Evolutionary conservation across 2,113 vertebrate species (phyloP).

Genomic region (Serinus canaria): DNA sequence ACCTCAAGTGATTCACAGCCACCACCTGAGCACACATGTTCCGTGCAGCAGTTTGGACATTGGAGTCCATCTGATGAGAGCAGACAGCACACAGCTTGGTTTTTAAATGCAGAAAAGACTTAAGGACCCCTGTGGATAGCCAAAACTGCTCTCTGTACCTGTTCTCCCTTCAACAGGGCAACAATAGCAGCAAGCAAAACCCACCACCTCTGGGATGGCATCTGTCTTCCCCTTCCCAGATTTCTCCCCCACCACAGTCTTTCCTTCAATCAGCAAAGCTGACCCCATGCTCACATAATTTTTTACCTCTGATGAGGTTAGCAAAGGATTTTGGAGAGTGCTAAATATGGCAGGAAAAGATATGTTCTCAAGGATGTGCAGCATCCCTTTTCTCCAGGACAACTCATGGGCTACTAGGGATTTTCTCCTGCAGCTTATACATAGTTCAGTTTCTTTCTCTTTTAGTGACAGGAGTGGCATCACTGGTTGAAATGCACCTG

Average conservation of each 20-base stretch:
- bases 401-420: neutral
- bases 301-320: neutral
- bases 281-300: neutral
- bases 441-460: neutral
- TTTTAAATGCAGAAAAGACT: neutral
- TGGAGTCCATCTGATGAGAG: neutral
- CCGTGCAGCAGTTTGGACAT: accelerated
- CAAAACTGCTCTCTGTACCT: neutral
- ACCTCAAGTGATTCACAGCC: neutral
- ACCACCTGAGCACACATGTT: neutral
- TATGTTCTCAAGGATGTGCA: neutral
- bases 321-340: neutral
- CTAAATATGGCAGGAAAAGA: neutral
- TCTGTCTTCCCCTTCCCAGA: neutral
- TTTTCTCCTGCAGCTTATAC: neutral
- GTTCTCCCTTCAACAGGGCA: neutral
- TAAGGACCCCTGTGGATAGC: neutral
- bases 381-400: neutral
- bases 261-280: neutral
- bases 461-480: neutral
- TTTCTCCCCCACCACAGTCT: neutral
- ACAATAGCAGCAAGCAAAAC: neutral
- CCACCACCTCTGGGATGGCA: neutral
- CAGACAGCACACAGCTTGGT: neutral
- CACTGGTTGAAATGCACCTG: neutral